Percentiles rank a stretch among this genome's conserved stretches.
phyloP scores from a whole-genome alignment of 2,797 vertebrate species.

The Novumbra hubbsi region DNA sequence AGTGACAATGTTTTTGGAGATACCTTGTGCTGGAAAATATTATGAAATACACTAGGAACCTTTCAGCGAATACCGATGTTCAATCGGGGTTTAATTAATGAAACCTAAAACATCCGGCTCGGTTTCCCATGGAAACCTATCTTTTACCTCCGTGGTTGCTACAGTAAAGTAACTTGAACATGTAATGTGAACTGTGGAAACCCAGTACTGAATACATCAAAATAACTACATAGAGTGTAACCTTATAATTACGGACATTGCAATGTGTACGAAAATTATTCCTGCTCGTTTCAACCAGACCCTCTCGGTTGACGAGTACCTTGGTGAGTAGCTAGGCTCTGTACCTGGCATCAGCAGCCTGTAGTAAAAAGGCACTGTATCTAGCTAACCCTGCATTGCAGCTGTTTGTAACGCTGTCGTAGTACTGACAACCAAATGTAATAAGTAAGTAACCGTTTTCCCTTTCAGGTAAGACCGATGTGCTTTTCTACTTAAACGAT shows the following conservation, averaged over 20 bases:
- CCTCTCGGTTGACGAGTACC: constrained; percentile 68
- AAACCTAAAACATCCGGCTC: neutral
- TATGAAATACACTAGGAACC: neutral
- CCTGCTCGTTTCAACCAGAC: constrained; percentile 53
- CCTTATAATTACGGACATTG: neutral
- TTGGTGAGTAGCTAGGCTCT: too few species aligned
- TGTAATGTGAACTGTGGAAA: neutral
- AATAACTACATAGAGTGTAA: neutral
- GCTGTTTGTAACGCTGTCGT: too few species aligned
- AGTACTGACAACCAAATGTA: too few species aligned
- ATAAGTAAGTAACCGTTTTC: neutral
- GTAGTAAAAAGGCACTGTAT: too few species aligned
- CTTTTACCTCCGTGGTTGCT: neutral
- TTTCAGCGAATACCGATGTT: neutral
- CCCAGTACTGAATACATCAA: neutral
- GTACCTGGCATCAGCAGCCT: too few species aligned
- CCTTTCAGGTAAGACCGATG: constrained; percentile 82
- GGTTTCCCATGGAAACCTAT: constrained; percentile 6
- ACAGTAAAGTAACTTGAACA: neutral
- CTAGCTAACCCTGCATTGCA: too few species aligned
- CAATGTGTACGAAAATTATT: constrained; percentile 56
- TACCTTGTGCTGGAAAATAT: too few species aligned
- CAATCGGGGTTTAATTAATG: neutral
- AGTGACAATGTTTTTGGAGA: too few species aligned
- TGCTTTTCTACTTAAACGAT: constrained; percentile 92